phyloP scores from a whole-genome alignment of 2,113 vertebrate species.

The Arothron firmamentum region DNA sequence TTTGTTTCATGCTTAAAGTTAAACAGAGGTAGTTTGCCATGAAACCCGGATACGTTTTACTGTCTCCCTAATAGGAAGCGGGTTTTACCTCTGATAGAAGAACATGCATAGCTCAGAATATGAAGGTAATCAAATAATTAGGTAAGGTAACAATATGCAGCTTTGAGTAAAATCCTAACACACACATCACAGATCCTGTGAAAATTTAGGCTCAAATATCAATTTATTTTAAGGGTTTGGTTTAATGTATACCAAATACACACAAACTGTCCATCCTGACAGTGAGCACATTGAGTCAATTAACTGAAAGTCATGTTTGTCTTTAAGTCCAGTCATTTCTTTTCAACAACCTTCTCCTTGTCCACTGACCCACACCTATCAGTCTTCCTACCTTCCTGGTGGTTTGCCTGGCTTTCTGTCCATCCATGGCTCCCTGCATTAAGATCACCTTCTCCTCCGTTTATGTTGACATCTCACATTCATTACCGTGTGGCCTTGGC shows the following conservation, averaged over 20 bases:
- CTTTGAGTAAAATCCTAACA: not conserved
- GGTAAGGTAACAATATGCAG: too few species aligned
- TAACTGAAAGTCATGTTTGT: slow-evolving; percentile 45
- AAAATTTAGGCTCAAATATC: not conserved
- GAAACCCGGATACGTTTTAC: too few species aligned
- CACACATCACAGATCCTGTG: too few species aligned
- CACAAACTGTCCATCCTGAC: slow-evolving; percentile 24
- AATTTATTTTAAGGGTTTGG: slow-evolving; percentile 8
- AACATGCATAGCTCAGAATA: too few species aligned
- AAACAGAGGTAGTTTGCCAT: slow-evolving; percentile 41
- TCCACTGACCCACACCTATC: slow-evolving; percentile 17
- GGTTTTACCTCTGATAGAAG: too few species aligned
- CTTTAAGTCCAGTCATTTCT: slow-evolving; percentile 9
- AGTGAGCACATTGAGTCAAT: slow-evolving; percentile 48
- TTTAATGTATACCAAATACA: too few species aligned
- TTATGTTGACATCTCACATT: slow-evolving; percentile 70
- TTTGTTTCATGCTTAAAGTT: slow-evolving; percentile 39
- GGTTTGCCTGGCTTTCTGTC: slow-evolving; percentile 46
- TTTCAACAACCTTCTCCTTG: slow-evolving; percentile 15
- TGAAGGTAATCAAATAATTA: too few species aligned
- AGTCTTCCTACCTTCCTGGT: slow-evolving; percentile 10
- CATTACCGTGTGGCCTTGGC: slow-evolving; percentile 78
- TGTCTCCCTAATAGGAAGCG: too few species aligned
- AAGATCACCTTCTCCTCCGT: slow-evolving; percentile 37
- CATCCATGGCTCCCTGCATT: slow-evolving; percentile 25